Evolutionary conservation across 2,888 invertebrate genomes (phyloP).

Genomic region (Syritta pipiens): DNA sequence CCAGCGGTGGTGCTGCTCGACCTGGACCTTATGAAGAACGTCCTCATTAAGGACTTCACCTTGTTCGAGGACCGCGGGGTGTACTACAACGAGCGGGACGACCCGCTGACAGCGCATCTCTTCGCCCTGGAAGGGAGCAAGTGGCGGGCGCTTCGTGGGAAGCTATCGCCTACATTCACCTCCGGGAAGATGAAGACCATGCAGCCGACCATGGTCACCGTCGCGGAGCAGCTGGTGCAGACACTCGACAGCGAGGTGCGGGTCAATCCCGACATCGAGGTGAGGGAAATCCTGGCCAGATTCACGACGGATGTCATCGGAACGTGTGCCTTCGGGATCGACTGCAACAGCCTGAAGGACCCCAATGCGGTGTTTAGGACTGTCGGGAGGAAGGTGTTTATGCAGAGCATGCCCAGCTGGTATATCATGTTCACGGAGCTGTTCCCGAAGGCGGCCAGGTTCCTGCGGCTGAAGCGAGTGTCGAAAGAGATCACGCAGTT

Average conservation of each 20-base stretch:
- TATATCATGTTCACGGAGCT: neutral
- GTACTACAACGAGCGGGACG: constrained; percentile 71
- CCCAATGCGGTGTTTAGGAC: constrained; percentile 76
- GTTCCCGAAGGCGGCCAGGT: constrained; percentile 71
- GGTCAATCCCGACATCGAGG: constrained; percentile 15
- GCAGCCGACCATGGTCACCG: constrained; percentile 73
- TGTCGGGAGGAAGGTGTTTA: constrained; percentile 73
- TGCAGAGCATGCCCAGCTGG: too few relatives aligned
- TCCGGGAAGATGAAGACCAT: constrained; percentile 77
- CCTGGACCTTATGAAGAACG: constrained; percentile 61
- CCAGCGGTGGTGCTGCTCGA: constrained; percentile 69
- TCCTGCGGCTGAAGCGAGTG: constrained; percentile 70
- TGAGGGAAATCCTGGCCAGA: constrained; percentile 75
- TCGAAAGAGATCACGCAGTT: constrained; percentile 72
- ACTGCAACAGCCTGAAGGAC: constrained; percentile 78
- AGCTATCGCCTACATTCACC: constrained; percentile 78
- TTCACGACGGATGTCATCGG: constrained; percentile 81
- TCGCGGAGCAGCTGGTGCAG: constrained; percentile 50
- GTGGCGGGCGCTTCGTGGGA: constrained; percentile 77
- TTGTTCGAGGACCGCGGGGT: constrained; percentile 73
- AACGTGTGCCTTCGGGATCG: constrained; percentile 80
- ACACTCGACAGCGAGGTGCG: constrained; percentile 42
- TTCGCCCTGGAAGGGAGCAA: constrained; percentile 73
- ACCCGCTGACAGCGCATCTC: constrained; percentile 73
- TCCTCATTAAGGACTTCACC: constrained; percentile 63